Base-by-base conservation (phyloP, 64 coral and sea anemone species). In the Acropora yongei region DNA sequence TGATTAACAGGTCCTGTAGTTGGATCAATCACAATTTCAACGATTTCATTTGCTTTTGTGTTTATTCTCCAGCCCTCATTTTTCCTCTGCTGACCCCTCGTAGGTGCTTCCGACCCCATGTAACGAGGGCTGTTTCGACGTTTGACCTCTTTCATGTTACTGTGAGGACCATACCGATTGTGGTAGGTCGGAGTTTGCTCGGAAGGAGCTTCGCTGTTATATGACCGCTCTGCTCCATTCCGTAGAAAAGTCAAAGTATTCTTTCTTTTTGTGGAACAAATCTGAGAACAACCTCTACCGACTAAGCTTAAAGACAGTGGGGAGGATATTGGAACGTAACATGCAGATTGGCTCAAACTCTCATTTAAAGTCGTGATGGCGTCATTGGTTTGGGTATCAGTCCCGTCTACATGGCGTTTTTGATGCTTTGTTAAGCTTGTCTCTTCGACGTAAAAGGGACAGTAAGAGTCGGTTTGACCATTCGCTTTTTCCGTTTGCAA, bases 401-500 rank as follows among this genome's bases (percentile, higher is more conserved):
- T 30, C 30, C 30, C 30, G 30, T 30, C 30, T 30, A 30, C 30
- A 30, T 10, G 51, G 4, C 5, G 51, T 55, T 55, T 10, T 55
- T 55, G 5, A 55, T 10, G 5, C 17, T 71, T 71, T 7, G 72
- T 45, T 40, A 57, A 85, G 44, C 72, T 45, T 48, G 63, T 85
- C 16, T 65, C 82, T 39, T 85, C 82, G 10, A 71, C 43, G 65
- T 85, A 85, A 85, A 85, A 39, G 61, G 82, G 49, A 49, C 41
- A 63, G 5, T 18, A 12, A 18, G 44, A 42, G 66, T 85, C 65
- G 60, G 46, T 65, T 1, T 68, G 44, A 30, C 44, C 82, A 10
- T 58, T 85, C 13, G 82, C 82, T 71, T 42, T 48, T 85, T 16
- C 41, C 41, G 48, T 85, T 49, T 61, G 63, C 16, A 11, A 16